Evolutionary conservation across 2,888 invertebrate genomes (phyloP), one percentile per base, ranked within the genome.

Genomic region (Alloscopus bannaensis): DNA sequence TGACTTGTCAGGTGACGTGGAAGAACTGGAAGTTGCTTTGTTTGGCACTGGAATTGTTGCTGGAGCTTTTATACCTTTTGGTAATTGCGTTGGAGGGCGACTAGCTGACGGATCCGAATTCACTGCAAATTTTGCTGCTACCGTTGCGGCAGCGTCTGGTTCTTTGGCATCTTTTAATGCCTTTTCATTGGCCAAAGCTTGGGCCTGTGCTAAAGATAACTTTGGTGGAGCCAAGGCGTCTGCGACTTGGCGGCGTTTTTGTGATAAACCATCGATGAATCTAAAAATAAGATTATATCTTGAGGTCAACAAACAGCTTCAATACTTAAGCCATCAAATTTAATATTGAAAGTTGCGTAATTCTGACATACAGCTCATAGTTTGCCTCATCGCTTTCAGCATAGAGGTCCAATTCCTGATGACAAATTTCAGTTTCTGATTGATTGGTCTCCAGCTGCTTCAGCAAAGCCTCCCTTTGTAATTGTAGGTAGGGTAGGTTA

Each of bases 401-500:
- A 87, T 92, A 94, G 82, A 93, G 91, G 87, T 94, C 93, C 42
- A 95, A 89, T 87, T 94, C 94, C 85, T 92, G 91, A 82, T 92
- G 91, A 18, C 94, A 94, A 20, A 94, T 91, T 80, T 91, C 91
- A 64, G 93, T 94, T 88, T 98, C 97, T 69, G 92, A 91, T 86
- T 92, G 91, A 88, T 98, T 98, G 24, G 94, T 92, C 87, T 95
- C 94, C 81, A 98, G 89, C 88, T 97, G 96, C 83, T 93, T 92
- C 57, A 95, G 87, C 55, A 97, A 89, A 13, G 81, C 81, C 18
- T 94, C 94, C 86, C 93, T 91, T 90, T 98, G 98, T 31, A 98
- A 90, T 87, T 95, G 93, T 66, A 98, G 90, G 88, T 98, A 98
- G 68, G 98, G 98, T 76, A 98, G 91, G 89, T 96, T 97, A 87